Evolutionary conservation across 2,797 vertebrate species (phyloP), one percentile per base, ranked within the genome.

Genomic region (Myotis daubentonii): DNA sequence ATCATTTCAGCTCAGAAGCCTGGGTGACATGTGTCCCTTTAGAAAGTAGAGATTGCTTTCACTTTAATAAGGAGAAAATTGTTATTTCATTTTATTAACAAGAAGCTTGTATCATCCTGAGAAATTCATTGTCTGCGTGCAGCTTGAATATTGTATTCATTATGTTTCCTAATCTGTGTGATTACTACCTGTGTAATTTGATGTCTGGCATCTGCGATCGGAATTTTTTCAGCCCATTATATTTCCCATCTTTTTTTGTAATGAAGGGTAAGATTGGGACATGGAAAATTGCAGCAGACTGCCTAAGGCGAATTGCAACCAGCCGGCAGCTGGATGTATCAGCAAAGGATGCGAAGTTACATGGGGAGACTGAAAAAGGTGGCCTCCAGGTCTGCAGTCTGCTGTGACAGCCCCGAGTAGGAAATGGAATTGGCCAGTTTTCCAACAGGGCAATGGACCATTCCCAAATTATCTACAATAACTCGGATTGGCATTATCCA

Each of bases 151-250:
- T 97, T 92, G 74, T 97, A 89, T 97, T 95, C 94, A 97, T 96
- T 96, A 97, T 94, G 95, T 96, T 96, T 88, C 84, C 60, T 95
- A 97, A 95, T 97, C 97, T 97, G 71, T 88, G 96, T 95, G 96
- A 95, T 97, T 98, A 94, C 96, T 98, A 96, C 96, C 95, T 16
- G 15, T 89, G 94, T 97, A 96, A 91, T 96, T 97, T 96, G 90
- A 91, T 96, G 95, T 97, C 95, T 93, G 90, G 87, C 93, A 91
- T 96, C 95, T 97, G 97, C 87, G 94, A 97, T 92, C 68, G 4
- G 83, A 95, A 91, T 97, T 97, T 95, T 97, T 98, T 96, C 94
- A 96, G 94, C 92, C 96, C 96, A 97, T 97, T 98, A 97, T 97
- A 97, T 96, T 95, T 94, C 87, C 66, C 80, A 93, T 94, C 6